A percentile compares a stretch with the other conserved stretches of the same genome.
phyloP scores from a whole-genome alignment of 2,888 invertebrate species.

The Tetanocera ferruginea region DNA sequence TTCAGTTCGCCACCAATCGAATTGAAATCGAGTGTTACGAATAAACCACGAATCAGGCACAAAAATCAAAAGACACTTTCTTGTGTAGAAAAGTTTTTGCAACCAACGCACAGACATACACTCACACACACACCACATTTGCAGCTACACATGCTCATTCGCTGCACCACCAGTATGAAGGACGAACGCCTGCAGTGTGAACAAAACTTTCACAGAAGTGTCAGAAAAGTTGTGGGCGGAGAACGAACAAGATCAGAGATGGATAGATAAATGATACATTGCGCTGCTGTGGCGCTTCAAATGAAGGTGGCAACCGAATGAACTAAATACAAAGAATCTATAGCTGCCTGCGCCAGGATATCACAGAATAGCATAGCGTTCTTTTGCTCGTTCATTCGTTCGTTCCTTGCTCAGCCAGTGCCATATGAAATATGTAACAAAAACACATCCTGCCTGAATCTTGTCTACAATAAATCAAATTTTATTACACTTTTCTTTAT shows the following conservation, averaged over 20 bases:
- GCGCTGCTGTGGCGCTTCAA: conserved; percentile 17
- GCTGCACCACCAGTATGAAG: background rate
- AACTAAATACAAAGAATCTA: conserved; percentile 27
- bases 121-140: background rate
- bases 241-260: conserved; percentile 23
- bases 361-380: background rate
- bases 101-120: conserved; percentile 6
- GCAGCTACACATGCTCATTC: background rate
- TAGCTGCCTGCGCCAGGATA: conserved; percentile 39
- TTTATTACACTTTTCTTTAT: conserved; percentile 71
- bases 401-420: conserved; percentile 36
- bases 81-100: conserved; percentile 8
- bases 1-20: background rate
- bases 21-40: background rate
- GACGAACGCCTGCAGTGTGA: conserved; percentile 61
- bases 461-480: conserved; percentile 71
- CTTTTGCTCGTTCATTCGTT: background rate
- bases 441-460: conserved; percentile 67
- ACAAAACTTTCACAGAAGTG: conserved; percentile 61
- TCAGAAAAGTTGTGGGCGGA: conserved; percentile 58
- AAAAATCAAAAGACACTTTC: conserved; percentile 11
- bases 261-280: conserved; percentile 37
- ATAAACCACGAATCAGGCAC: background rate
- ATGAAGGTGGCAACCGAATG: conserved; percentile 27
- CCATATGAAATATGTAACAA: conserved; percentile 52